A percentile compares a stretch with the other conserved stretches of the same genome.
phyloP scores from a whole-genome alignment of 64 coral and sea anemone genomes.

The Cladopsammia gracilis region DNA sequence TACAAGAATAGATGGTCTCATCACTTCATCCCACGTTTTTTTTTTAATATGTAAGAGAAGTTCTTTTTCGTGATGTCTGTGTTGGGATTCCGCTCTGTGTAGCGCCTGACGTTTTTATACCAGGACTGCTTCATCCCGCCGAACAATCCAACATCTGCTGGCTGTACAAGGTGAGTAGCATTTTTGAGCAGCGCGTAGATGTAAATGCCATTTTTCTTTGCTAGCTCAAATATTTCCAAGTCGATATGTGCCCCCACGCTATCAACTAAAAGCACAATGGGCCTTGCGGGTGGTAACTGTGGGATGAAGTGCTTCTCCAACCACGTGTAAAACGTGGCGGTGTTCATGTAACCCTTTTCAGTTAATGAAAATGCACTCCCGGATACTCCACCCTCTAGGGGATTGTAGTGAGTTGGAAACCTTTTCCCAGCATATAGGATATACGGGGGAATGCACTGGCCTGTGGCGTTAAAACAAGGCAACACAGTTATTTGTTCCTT shows the following conservation, averaged over 20 bases:
- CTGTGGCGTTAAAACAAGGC: slow-evolving; percentile 48
- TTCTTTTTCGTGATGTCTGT: slow-evolving; percentile 38
- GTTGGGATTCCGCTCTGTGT: neutral
- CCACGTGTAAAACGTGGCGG: slow-evolving; percentile 54
- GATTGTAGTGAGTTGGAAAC: neutral
- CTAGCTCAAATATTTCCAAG: slow-evolving; percentile 35
- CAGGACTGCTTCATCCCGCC: slow-evolving; percentile 18
- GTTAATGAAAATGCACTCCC: neutral
- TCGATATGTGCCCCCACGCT: neutral
- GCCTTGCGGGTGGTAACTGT: slow-evolving; percentile 40
- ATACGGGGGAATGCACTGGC: slow-evolving; percentile 43
- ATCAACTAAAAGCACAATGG: slow-evolving; percentile 7
- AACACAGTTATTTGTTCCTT: slow-evolving; percentile 54
- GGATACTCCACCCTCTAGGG: neutral
- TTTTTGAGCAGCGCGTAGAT: no score
- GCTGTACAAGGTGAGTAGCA: slow-evolving; percentile 29
- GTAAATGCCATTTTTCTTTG: slow-evolving; percentile 14
- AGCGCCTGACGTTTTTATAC: slow-evolving; percentile 12
- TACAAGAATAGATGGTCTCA: slow-evolving; percentile 1
- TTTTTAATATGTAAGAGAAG: slow-evolving; percentile 7
- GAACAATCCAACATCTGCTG: slow-evolving; percentile 24
- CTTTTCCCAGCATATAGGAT: slow-evolving; percentile 34
- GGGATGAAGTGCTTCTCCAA: slow-evolving; percentile 53
- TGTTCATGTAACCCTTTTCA: slow-evolving; percentile 26
- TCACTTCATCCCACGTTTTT: slow-evolving; percentile 18